These are phyloP conservation scores for Ecliptopera silaceata DNA, from an alignment of 2,888 invertebrate genomes.

Conservation along the genomic window DNA sequence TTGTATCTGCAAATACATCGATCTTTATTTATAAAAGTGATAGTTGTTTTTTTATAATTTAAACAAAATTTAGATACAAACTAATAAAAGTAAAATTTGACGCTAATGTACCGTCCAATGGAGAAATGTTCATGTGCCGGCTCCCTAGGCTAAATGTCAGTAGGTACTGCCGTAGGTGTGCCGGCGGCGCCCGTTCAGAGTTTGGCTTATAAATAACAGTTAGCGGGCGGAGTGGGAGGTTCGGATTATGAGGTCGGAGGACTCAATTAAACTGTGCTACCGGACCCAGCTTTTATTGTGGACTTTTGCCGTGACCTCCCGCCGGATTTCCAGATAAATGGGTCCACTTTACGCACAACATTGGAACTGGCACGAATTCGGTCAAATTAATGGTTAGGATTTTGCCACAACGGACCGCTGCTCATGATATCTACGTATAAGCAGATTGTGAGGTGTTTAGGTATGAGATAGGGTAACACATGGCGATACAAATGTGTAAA, in stretches of 20 bases:
- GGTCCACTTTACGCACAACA: constrained; percentile 66
- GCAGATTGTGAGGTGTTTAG: constrained; percentile 6
- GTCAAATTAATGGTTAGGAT: constrained; percentile 60
- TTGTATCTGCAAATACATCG: too few relatives aligned
- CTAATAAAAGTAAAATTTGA: too few relatives aligned
- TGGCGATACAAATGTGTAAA: neutral
- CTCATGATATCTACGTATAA: constrained; percentile 13
- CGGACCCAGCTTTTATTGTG: constrained; percentile 78
- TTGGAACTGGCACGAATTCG: constrained; percentile 57
- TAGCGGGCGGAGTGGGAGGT: constrained; percentile 71
- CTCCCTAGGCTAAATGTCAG: constrained; percentile 64
- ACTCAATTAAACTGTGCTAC: constrained; percentile 81
- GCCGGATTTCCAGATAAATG: constrained; percentile 77
- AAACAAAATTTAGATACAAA: too few relatives aligned
- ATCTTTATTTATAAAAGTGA: too few relatives aligned
- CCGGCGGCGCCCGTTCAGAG: constrained; percentile 55
- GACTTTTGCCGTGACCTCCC: constrained; percentile 78
- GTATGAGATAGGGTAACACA: constrained; percentile 9
- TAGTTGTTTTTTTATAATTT: too few relatives aligned
- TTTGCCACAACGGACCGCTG: constrained; percentile 43
- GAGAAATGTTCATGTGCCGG: constrained; percentile 35
- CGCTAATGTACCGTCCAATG: constrained; percentile 9
- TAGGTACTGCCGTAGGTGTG: constrained; percentile 57
- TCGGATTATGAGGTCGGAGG: constrained; percentile 81
- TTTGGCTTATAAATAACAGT: constrained; percentile 80